A percentile compares a stretch with the other conserved stretches of the same genome.
Evolutionary conservation across 2,113 vertebrate species (phyloP).

Genomic region (Megatriorchis doriae): DNA sequence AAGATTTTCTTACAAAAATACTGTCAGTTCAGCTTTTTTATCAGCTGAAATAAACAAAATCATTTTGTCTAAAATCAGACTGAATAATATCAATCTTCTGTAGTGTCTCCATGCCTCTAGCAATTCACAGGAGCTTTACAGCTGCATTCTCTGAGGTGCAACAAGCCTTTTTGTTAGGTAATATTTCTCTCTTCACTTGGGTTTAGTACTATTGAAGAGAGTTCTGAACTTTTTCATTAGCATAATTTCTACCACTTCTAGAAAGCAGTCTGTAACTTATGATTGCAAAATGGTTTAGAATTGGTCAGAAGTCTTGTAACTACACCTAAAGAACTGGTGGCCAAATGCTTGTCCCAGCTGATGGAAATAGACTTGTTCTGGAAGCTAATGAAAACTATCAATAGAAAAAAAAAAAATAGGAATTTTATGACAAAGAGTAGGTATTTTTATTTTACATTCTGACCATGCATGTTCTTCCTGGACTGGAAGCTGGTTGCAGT

Average conservation of each 20-base stretch:
- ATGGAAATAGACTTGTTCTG: neutral
- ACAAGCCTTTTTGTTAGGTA: neutral
- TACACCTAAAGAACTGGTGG: neutral
- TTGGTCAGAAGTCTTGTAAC: neutral
- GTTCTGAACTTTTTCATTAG: neutral
- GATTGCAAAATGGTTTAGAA: neutral
- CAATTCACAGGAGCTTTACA: neutral
- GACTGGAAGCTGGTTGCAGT: neutral
- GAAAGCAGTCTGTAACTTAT: neutral
- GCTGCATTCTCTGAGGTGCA: neutral
- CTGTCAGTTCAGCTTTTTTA: neutral
- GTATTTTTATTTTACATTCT: neutral
- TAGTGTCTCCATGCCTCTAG: neutral
- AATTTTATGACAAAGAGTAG: neutral
- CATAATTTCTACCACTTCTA: neutral
- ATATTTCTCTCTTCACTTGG: neutral
- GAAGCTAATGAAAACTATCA: neutral
- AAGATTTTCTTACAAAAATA: neutral
- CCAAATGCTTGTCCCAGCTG: neutral
- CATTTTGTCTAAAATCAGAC: neutral
- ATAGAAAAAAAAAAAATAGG: neutral
- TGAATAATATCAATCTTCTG: neutral
- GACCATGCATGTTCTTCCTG: fast-evolving
- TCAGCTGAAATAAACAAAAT: neutral
- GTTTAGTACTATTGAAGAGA: neutral